Evolutionary conservation across 2,888 invertebrate genomes (phyloP), one percentile per base, ranked within the genome.

Genomic region (Prostheceraeus crozeri): DNA sequence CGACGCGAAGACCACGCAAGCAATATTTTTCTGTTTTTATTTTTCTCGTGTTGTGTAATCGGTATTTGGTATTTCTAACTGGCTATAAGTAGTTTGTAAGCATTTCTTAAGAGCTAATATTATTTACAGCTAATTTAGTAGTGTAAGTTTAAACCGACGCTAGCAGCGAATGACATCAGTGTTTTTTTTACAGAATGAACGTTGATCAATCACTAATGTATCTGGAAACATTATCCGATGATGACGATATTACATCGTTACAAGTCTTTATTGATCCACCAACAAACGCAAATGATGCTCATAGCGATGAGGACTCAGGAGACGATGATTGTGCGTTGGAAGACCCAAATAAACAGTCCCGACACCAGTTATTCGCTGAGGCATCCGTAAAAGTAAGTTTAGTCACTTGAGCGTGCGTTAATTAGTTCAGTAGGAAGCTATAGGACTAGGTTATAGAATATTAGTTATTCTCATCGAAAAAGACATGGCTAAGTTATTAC

Each of bases 251-350:
- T 14, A 40, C 40, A 40, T 16, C 14, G 14, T 14, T 21, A 16
- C 14, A 14, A 40, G 19, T 40, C 19, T 40, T 16, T 21, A 40
- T 40, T 14, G 40, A 40, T 40, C 40, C 40, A 40, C 40, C 40
- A 16, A 40, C 19, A 14, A 40, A 40, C 19, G 40, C 40, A 16
- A 40, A 40, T 21, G 4, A 40, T 40, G 6, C 14, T 16, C 14
- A 40, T 40, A 40, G 40, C n/a, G 40, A 40, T 40, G 40, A 40
- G 19, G n/a, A 40, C 40, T 40, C 40, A 16, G 40, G 40, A 21
- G 40, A 40, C 19, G 40, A 40, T 16, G 19, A 40, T 40, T 16
- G 16, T 16, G 40, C 40, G 16, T 40, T 40, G 19, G 40, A 40
- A 14, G 40, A 40, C 40, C 40, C 4, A 40, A 40, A 40, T 40